Conservation (phyloP, 2,113 vertebrate genomes). For the Pygathrix nemaeus region DNA sequence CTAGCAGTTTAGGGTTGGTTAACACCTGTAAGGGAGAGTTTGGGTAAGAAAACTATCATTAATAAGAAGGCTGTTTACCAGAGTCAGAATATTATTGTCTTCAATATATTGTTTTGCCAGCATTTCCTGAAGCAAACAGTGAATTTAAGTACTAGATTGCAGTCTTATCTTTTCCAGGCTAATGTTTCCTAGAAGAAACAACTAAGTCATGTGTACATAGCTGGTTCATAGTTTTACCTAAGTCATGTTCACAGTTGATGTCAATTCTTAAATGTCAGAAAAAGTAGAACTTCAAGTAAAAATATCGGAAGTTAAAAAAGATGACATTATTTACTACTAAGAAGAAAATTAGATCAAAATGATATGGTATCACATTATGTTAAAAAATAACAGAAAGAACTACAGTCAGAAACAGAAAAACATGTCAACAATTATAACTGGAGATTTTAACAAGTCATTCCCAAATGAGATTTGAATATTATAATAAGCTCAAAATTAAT, state of each 20-base stretch:
- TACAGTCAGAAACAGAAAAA: neutral
- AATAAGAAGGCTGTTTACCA: neutral
- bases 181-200: neutral
- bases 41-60: neutral
- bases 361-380: neutral
- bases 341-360: neutral
- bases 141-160: neutral
- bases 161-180: neutral
- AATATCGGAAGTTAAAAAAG: neutral
- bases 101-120: neutral
- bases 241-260: neutral
- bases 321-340: neutral
- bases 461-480: neutral
- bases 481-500: neutral
- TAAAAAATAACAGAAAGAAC: neutral
- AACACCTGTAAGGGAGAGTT: neutral
- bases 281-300: neutral
- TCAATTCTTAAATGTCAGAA: neutral
- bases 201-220: neutral
- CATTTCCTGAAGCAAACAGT: neutral
- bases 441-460: neutral
- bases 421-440: neutral
- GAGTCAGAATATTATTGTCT: neutral
- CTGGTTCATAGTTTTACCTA: neutral
- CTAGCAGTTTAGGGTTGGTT: neutral